These are phyloP conservation scores for Nannospalax galili DNA, from an alignment of 2,113 vertebrate genomes.

Conservation along the genomic window DNA sequence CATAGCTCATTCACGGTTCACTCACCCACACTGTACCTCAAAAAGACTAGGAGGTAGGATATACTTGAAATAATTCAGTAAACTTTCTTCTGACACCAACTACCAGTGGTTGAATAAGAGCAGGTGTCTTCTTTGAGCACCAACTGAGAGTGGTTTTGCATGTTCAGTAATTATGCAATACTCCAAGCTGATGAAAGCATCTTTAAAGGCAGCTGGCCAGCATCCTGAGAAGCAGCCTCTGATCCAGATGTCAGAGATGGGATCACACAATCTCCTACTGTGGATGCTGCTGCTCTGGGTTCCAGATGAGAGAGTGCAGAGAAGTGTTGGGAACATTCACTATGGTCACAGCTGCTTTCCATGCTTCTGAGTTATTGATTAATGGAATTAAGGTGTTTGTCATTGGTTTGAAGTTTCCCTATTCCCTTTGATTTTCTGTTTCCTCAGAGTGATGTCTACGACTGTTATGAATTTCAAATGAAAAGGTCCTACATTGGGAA, in stretches of 20 bases:
- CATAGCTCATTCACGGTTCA: neutral
- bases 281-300: neutral
- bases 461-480: too few relatives aligned
- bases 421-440: neutral
- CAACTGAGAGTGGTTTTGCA: too few relatives aligned
- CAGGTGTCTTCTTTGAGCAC: neutral
- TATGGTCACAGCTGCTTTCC: too few relatives aligned
- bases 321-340: neutral
- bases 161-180: neutral
- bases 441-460: neutral
- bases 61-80: neutral
- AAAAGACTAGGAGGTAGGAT: neutral
- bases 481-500: neutral
- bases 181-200: neutral
- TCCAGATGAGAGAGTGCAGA: neutral
- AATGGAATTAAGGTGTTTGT: neutral
- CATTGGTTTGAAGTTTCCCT: neutral
- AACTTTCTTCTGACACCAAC: neutral
- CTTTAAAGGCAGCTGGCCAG: neutral
- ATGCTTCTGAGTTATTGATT: neutral
- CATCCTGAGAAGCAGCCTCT: neutral
- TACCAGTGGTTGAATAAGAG: neutral
- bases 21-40: neutral
- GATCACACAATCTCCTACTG: neutral
- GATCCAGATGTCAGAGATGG: neutral